These are phyloP conservation scores for Stigmatopora nigra DNA, from an alignment of 2,113 vertebrate genomes.

Conservation along the genomic window DNA sequence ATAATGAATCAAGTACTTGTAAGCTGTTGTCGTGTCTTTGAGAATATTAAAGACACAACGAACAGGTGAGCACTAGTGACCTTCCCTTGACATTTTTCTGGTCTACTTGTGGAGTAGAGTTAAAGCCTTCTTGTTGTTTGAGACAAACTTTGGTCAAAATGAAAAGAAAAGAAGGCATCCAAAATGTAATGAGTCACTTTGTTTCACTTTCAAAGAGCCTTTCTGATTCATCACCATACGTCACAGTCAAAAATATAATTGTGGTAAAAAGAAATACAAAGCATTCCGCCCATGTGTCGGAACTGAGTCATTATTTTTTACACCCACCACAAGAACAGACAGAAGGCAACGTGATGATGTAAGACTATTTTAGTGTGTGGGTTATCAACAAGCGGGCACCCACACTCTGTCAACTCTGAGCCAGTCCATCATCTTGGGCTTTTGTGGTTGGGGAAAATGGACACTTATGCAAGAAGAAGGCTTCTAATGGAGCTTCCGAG, in stretches of 20 bases:
- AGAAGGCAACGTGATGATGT: conserved; percentile 27
- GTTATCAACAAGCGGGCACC: conserved; percentile 34
- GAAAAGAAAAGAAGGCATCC: conserved; percentile 1
- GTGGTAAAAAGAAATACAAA: background rate
- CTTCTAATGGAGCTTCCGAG: conserved; percentile 56
- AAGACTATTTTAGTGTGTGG: conserved; percentile 32
- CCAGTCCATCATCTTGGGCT: conserved; percentile 33
- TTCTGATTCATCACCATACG: background rate
- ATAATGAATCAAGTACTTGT: background rate
- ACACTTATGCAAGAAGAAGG: conserved; percentile 47
- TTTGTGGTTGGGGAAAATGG: conserved; percentile 49
- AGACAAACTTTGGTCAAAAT: background rate
- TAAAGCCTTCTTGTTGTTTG: background rate
- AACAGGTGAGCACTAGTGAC: background rate
- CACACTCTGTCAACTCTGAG: conserved; percentile 20
- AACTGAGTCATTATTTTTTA: background rate
- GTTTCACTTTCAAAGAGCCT: background rate
- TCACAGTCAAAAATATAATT: conserved; percentile 3
- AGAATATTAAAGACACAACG: background rate
- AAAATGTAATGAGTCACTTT: background rate
- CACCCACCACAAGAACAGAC: conserved; percentile 22
- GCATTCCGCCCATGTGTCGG: background rate
- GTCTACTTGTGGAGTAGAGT: conserved; percentile 11
- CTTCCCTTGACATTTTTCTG: background rate
- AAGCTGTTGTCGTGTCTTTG: background rate